These are phyloP conservation scores for Tachysurus vachellii DNA, from an alignment of 2,113 vertebrate species.

Conservation along the genomic window DNA sequence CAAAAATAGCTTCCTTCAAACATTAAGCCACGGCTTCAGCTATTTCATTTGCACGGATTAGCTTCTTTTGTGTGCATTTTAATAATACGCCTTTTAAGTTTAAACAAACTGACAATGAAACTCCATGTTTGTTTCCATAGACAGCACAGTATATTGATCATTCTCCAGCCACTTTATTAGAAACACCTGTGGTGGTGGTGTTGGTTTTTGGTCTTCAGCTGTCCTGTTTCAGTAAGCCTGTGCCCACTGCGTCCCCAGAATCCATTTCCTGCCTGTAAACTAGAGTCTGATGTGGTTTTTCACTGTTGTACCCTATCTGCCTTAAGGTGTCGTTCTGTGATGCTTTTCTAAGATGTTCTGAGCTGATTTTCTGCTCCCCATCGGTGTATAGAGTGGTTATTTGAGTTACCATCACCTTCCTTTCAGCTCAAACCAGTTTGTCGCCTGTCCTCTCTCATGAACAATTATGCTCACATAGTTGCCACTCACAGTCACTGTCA, in stretches of 20 bases:
- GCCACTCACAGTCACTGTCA: neutral
- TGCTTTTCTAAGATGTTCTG: neutral
- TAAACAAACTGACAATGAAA: neutral
- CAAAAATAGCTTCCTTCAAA: neutral
- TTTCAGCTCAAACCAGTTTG: neutral
- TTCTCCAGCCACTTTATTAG: neutral
- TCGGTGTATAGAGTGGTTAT: neutral
- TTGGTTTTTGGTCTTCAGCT: neutral
- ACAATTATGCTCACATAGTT: neutral
- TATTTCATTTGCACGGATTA: neutral
- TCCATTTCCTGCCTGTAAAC: neutral
- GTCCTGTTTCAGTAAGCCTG: neutral
- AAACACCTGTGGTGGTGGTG: neutral
- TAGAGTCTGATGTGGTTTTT: neutral
- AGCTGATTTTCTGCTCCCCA: neutral
- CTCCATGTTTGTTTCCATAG: neutral
- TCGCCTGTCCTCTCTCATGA: neutral
- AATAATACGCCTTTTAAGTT: slow-evolving; percentile 38
- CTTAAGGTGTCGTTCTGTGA: neutral
- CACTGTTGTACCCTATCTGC: neutral
- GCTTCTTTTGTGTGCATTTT: slow-evolving; percentile 42
- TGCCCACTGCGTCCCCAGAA: neutral
- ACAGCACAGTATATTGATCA: neutral
- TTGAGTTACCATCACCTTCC: neutral
- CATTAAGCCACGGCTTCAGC: neutral